These are phyloP conservation scores for Pseudopodoces humilis DNA, from an alignment of 2,113 vertebrate species.

Conservation along the genomic window DNA sequence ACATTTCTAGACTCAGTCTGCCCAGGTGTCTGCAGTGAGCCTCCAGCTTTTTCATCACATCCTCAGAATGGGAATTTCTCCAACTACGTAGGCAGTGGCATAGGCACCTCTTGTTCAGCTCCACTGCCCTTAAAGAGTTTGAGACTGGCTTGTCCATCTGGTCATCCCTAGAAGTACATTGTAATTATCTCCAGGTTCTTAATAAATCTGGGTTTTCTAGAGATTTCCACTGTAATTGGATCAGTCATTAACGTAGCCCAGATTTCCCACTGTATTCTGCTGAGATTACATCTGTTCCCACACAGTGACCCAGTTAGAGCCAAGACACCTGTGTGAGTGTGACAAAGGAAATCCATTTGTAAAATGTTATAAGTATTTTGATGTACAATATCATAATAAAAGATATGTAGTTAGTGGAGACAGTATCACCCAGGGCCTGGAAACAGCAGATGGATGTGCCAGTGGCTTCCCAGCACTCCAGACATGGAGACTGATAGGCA, in stretches of 20 bases:
- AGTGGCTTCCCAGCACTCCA: neutral
- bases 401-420: neutral
- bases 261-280: slow-evolving; percentile 45
- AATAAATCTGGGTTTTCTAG: slow-evolving; percentile 51
- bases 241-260: slow-evolving; percentile 41
- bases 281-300: slow-evolving; percentile 58
- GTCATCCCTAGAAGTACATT: slow-evolving; percentile 18
- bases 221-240: slow-evolving; percentile 50
- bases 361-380: neutral
- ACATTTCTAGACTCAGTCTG: neutral
- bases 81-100: neutral
- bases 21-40: neutral
- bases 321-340: neutral
- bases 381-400: neutral
- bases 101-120: neutral
- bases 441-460: neutral
- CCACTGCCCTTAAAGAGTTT: neutral
- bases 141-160: slow-evolving; percentile 35
- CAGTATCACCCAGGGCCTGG: neutral
- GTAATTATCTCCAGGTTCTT: slow-evolving; percentile 27
- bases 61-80: neutral
- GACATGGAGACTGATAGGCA: neutral
- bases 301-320: slow-evolving; percentile 43
- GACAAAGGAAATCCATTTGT: slow-evolving; percentile 25
- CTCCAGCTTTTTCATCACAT: neutral